Evolutionary conservation across 2,797 vertebrate species (phyloP), one percentile per base, ranked within the genome.

Genomic region (Hippocampus kuda): DNA sequence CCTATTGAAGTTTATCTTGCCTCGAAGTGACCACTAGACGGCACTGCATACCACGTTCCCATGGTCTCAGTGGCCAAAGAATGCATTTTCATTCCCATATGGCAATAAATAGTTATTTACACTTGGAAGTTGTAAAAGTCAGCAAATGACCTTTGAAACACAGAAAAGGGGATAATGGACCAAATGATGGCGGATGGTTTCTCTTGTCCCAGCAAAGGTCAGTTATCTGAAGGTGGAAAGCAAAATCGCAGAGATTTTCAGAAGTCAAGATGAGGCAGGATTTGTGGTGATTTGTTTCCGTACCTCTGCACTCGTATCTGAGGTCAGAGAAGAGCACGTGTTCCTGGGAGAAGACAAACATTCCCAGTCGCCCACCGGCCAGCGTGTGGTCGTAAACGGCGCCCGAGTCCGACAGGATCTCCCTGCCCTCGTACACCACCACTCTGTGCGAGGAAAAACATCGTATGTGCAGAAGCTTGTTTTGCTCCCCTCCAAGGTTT

Each of bases 291-390:
- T 26, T 27, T 16, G 4, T 7, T 24, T 48, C 13, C 27, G 89
- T 91, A 99, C 97, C 97, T 98, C 91, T 93, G 83, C 97, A 98
- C 89, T 98, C 95, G n/a, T 99, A 99, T 94, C 97, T 99, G 85
- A 99, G 92, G 83, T 98, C 96, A 22, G 97, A 99, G 89, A 99
- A 99, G 92, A 98, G 98, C 80, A 96, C 95, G 95, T 97, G 97
- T 92, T 99, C 97, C 90, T 99, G 97, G 77, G 97, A 99, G 90
- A 99, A 99, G 84, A 99, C 94, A 49, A 98, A 99, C 74, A 99
- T 81, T 74, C 97, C 97, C 81, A 99, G 90, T 75, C 97, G 91
- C 68, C 97, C 97, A 59, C 97, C 97, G 63, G 97, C 93, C 1
- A 96, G 98, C 2, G 97, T 99, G 87, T 95, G 98, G 84, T 99